Conservation (phyloP, 2,113 vertebrate species). For the Syngnathoides biaculeatus region DNA sequence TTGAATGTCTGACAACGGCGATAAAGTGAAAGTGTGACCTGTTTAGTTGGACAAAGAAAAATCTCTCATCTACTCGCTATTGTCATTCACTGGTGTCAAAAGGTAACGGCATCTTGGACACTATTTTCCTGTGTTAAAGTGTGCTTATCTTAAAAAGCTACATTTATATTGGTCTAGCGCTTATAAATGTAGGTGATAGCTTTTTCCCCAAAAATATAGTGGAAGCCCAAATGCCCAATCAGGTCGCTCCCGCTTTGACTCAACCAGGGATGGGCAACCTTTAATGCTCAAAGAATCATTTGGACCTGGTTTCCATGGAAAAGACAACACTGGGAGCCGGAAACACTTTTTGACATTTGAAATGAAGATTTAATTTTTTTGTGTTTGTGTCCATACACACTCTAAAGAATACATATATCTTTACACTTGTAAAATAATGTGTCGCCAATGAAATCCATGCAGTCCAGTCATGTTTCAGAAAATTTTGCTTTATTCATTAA, state of each 20-base stretch:
- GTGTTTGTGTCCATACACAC: too few species aligned
- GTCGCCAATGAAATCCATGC: too few species aligned
- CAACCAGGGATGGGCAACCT: too few species aligned
- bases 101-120: neutral
- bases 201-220: constrained; percentile 18
- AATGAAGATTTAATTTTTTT: too few species aligned
- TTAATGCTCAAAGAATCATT: too few species aligned
- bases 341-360: too few species aligned
- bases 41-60: constrained; percentile 1
- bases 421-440: too few species aligned
- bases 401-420: too few species aligned
- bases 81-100: neutral
- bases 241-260: constrained; percentile 8
- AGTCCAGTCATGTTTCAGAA: too few species aligned
- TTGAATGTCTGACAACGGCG: constrained; percentile 32
- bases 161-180: neutral
- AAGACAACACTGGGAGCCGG: too few species aligned
- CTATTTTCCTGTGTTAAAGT: neutral
- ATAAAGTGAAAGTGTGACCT: constrained; percentile 35
- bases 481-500: too few species aligned
- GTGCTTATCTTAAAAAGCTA: neutral
- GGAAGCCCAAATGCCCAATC: constrained; percentile 13
- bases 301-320: too few species aligned
- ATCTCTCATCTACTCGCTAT: constrained; percentile 1
- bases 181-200: neutral